Conservation (phyloP, 2,113 vertebrate species). For the Erythrocercus mccallii region DNA sequence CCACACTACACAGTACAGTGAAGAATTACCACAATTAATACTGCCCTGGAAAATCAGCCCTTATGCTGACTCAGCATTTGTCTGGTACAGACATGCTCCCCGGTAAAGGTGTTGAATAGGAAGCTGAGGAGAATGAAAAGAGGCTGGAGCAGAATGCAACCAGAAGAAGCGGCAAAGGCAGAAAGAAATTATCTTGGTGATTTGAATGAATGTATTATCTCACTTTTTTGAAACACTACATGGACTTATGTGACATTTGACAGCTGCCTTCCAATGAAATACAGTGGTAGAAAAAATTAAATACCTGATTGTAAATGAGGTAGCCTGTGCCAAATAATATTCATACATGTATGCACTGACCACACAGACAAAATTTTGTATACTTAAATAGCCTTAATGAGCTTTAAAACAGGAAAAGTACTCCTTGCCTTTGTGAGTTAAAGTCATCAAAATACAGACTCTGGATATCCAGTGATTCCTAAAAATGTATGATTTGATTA, state of each 20-base stretch:
- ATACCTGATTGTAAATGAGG: not conserved
- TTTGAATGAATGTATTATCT: not conserved
- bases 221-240: not conserved
- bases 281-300: not conserved
- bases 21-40: not conserved
- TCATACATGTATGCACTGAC: not conserved
- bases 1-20: fast-evolving
- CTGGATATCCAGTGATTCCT: not conserved
- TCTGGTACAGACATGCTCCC: not conserved
- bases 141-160: not conserved
- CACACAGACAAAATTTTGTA: not conserved
- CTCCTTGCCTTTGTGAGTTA: not conserved
- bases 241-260: not conserved
- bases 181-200: not conserved
- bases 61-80: not conserved
- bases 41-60: not conserved
- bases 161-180: not conserved
- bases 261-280: not conserved
- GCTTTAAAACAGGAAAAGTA: not conserved
- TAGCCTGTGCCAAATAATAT: not conserved
- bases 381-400: not conserved
- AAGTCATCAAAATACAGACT: not conserved
- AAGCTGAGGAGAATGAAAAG: not conserved
- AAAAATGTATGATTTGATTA: not conserved
- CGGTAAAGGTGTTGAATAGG: not conserved